These are phyloP conservation scores for Dysidea cf. avara DNA, from an alignment of 37 sponge, comb jelly and placozoan species.

Conservation along the genomic window DNA sequence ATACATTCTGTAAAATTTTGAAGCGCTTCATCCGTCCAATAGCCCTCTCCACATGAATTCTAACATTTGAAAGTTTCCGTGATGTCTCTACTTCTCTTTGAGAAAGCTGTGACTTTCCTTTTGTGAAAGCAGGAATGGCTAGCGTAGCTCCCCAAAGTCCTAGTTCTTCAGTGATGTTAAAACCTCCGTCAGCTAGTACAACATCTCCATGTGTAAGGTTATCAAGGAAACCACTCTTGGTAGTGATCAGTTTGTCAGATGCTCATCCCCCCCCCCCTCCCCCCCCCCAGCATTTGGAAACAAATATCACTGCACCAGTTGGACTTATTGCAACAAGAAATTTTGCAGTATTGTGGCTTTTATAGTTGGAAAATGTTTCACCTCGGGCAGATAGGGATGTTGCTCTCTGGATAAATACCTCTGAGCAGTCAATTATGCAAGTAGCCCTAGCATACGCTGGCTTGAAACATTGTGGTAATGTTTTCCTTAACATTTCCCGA, in stretches of 20 bases:
- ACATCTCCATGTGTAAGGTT: slow-evolving; percentile 32
- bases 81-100: slow-evolving; percentile 36
- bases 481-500: neutral
- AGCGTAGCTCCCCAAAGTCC: slow-evolving; percentile 32
- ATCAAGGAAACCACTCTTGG: slow-evolving; percentile 30
- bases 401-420: slow-evolving; percentile 21
- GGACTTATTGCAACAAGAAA: slow-evolving; percentile 47
- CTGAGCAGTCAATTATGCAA: too few relatives aligned
- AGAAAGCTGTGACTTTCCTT: slow-evolving; percentile 16
- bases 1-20: slow-evolving; percentile 19
- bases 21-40: slow-evolving; percentile 47
- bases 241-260: slow-evolving; percentile 27
- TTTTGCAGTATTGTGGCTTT: slow-evolving; percentile 54
- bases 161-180: slow-evolving; percentile 45
- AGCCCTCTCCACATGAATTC: slow-evolving; percentile 52
- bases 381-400: neutral
- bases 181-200: slow-evolving; percentile 47
- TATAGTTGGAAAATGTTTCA: slow-evolving; percentile 48
- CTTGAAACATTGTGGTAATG: slow-evolving; percentile 26
- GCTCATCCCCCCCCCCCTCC: slow-evolving; percentile 44
- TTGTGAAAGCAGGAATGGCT: slow-evolving; percentile 24
- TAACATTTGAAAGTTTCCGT: slow-evolving; percentile 8
- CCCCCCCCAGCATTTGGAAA: slow-evolving; percentile 30
- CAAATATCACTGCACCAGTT: slow-evolving; percentile 18
- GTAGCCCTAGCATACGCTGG: neutral